Base-by-base conservation (phyloP, 2,888 invertebrate species). In the Thecocarcelia acutangulata region DNA sequence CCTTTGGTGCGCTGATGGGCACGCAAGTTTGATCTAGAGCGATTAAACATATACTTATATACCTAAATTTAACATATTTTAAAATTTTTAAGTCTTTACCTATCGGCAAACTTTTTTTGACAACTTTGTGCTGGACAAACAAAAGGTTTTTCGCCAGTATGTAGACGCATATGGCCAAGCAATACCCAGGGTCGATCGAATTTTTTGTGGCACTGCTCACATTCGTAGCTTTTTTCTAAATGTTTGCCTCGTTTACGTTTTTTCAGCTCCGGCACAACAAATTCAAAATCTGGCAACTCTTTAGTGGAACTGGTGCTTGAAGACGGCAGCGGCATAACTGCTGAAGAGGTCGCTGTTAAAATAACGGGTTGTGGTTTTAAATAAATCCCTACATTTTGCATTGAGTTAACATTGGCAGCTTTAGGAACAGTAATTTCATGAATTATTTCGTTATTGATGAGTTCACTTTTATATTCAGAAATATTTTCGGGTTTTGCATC, bases 121-220 rank as follows among this genome's bases (percentile, higher is more conserved):
- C 94, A 94, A 3, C 91, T 91, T 0, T 89, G 87, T 13, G 92
- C 90, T 0, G 94, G 94, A 84, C 94, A 94, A 4, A 93, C 92
- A 85, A 94, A 94, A 0, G 94, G 94, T 33, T 94, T 91, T 86
- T 95, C 94, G 0, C 94, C 94, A 0, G 94, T 94, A 86, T 94
- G 94, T 4, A 94, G 91, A 0, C 94, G 91, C 83, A 93, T 89
- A 86, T 95, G 94, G 0, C 94, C 94, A 85, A 94, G 93, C 59
- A 94, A 89, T 40, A 94, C 94, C 94, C 94, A 94, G 8, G 94
- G 94, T 6, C 94, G 91, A 88, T 94, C 93, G 88, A 94, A 95
- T 11, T 92, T 92, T 88, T 94, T 94, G 0, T 92, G 92, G 85
- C 94, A 95, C 17, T 86, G 85, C 1, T 80, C 84, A 80, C 90